phyloP scores from a whole-genome alignment of 2,113 vertebrate genomes.

The Podiceps cristatus region DNA sequence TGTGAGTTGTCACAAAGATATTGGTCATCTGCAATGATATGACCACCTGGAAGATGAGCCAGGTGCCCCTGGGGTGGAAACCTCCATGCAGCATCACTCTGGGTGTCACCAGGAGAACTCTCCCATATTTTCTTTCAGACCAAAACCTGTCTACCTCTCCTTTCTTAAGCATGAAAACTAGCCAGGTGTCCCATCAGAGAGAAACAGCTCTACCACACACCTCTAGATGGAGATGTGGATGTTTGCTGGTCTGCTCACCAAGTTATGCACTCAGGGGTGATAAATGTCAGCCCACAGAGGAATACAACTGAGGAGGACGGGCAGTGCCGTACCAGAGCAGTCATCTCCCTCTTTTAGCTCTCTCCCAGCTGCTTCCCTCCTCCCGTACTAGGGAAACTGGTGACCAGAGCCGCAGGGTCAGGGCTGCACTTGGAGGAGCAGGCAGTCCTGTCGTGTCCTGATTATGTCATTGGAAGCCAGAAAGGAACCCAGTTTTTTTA shows the following conservation, averaged over 20 bases:
- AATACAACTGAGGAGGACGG: background rate
- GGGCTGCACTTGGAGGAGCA: background rate
- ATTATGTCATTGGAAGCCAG: conserved; percentile 63
- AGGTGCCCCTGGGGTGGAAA: background rate
- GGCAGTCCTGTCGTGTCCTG: background rate
- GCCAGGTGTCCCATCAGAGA: background rate
- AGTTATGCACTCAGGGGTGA: background rate
- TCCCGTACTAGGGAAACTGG: background rate
- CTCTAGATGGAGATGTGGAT: too few relatives aligned
- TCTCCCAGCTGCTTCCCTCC: conserved; percentile 22
- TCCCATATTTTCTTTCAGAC: rapidly evolving
- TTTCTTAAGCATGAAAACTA: background rate
- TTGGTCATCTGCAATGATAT: background rate
- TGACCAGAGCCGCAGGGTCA: conserved; percentile 27
- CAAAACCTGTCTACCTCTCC: background rate
- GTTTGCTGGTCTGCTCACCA: background rate
- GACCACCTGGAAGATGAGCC: background rate
- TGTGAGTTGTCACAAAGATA: background rate
- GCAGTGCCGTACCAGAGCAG: background rate
- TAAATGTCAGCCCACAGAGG: background rate
- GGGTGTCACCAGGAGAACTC: background rate
- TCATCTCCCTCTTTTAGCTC: conserved; percentile 34
- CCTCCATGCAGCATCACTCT: background rate
- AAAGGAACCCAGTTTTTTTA: conserved; percentile 46
- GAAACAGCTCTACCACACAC: background rate